Conservation (phyloP, 2,888 invertebrate genomes). For the Aphidius colemani region DNA sequence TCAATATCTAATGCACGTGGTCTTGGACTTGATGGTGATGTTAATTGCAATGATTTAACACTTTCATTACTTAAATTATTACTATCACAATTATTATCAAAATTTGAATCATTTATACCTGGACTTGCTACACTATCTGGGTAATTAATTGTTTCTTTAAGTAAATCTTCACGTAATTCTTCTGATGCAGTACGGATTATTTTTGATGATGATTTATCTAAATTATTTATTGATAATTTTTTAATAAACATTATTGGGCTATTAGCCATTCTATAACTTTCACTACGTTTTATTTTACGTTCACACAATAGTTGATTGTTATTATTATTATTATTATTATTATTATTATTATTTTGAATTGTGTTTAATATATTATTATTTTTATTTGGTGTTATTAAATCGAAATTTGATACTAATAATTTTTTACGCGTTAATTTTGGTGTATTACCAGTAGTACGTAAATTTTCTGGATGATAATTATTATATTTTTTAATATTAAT, state of each 20-base stretch:
- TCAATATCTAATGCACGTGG: constrained; percentile 69
- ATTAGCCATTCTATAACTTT: constrained; percentile 84
- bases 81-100: constrained; percentile 52
- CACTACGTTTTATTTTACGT: constrained; percentile 75
- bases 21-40: constrained; percentile 64
- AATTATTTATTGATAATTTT: constrained; percentile 50
- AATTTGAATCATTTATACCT: constrained; percentile 53
- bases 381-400: constrained; percentile 13
- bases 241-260: constrained; percentile 71
- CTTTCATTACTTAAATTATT: constrained; percentile 32
- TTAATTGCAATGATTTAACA: neutral
- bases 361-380: constrained; percentile 22
- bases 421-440: constrained; percentile 49
- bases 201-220: constrained; percentile 45
- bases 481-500: constrained; percentile 41
- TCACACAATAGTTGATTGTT: constrained; percentile 34
- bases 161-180: constrained; percentile 60
- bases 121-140: constrained; percentile 67
- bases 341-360: constrained; percentile 22
- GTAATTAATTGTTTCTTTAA: constrained; percentile 74
- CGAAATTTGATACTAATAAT: constrained; percentile 43
- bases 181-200: constrained; percentile 56
- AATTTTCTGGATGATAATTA: constrained; percentile 39
- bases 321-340: constrained; percentile 27
- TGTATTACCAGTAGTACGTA: constrained; percentile 47